These are phyloP conservation scores for Oopsacas minuta DNA, from an alignment of 37 sponge, comb jelly and placozoan species.

Conservation along the genomic window DNA sequence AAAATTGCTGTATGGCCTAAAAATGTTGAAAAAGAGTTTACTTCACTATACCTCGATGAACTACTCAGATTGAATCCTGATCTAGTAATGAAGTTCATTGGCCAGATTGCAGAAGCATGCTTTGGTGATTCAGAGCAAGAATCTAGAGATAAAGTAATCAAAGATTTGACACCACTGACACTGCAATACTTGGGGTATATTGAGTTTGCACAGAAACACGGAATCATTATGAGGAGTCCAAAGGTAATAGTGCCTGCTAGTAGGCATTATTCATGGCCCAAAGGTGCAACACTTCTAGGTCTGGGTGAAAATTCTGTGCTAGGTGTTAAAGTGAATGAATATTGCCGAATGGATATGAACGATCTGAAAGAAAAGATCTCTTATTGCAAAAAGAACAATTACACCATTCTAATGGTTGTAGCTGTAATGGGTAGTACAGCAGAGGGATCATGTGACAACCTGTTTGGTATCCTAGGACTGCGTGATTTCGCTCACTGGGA, in stretches of 20 bases:
- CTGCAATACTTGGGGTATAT: background rate
- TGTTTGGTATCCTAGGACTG: background rate
- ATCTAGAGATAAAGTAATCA: background rate
- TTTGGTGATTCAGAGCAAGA: background rate
- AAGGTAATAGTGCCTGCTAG: conserved; percentile 20
- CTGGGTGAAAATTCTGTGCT: conserved; percentile 7
- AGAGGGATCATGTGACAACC: background rate
- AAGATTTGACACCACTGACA: background rate
- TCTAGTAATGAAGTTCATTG: background rate
- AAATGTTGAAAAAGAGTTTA: background rate
- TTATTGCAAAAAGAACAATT: background rate
- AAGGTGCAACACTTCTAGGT: conserved; percentile 22
- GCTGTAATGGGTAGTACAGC: conserved; percentile 21
- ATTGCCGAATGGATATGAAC: conserved; percentile 16
- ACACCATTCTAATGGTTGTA: conserved; percentile 6
- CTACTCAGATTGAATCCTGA: background rate
- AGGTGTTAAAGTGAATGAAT: background rate
- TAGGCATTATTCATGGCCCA: conserved; percentile 29
- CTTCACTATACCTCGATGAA: background rate
- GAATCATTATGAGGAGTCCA: background rate
- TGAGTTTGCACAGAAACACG: background rate
- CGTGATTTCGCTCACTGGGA: conserved; percentile 3
- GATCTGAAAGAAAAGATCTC: background rate
- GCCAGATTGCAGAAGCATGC: background rate
- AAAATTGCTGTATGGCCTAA: background rate